Evolutionary conservation across 2,888 invertebrate genomes (phyloP).

Genomic region (Pyrrhosoma nymphula): DNA sequence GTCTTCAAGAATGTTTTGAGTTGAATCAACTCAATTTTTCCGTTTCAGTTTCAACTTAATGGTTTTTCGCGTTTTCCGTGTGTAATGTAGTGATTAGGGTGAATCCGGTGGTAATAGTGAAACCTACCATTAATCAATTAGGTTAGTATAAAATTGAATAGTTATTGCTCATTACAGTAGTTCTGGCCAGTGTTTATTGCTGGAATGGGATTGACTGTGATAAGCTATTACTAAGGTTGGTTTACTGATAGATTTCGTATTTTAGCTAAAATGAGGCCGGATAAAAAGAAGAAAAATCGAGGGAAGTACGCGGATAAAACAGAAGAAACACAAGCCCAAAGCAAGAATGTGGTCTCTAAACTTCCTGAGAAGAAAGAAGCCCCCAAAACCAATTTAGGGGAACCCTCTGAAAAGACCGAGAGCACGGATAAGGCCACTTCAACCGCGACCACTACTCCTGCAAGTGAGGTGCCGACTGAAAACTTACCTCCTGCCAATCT

Average conservation of each 20-base stretch:
- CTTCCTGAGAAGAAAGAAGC: neutral
- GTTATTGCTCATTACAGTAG: too few relatives aligned
- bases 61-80: too few relatives aligned
- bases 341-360: neutral
- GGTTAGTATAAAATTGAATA: too few relatives aligned
- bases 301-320: neutral
- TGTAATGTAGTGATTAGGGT: too few relatives aligned
- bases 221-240: too few relatives aligned
- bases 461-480: neutral
- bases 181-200: too few relatives aligned
- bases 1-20: neutral
- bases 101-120: too few relatives aligned
- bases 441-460: neutral
- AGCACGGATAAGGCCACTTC: neutral
- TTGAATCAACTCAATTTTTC: too few relatives aligned
- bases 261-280: constrained; percentile 2
- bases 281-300: constrained; percentile 40
- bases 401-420: neutral
- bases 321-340: neutral
- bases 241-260: neutral
- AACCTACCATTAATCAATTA: too few relatives aligned
- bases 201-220: too few relatives aligned
- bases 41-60: too few relatives aligned
- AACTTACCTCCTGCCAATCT: neutral
- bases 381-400: neutral